Conservation (phyloP, 2,113 vertebrate species). For the Galeopterus variegatus region DNA sequence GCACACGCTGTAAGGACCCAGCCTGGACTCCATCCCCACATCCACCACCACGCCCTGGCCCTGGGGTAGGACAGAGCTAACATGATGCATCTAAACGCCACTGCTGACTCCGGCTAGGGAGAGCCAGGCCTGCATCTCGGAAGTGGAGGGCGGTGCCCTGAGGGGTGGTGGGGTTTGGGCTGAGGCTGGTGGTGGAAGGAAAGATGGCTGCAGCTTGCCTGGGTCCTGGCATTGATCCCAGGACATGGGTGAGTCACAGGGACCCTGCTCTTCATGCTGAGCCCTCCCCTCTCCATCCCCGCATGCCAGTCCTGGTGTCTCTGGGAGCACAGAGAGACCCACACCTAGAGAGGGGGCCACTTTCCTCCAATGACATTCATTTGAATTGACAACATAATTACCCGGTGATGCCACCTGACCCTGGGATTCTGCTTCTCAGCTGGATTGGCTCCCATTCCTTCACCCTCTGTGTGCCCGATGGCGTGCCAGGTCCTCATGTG, state of each 20-base stretch:
- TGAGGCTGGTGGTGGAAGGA: rapidly evolving
- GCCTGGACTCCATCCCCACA: background rate
- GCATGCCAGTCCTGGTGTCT: rapidly evolving
- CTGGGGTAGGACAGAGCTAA: rapidly evolving
- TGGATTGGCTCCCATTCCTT: rapidly evolving
- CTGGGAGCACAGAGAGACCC: rapidly evolving
- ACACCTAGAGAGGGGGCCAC: rapidly evolving
- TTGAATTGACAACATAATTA: rapidly evolving
- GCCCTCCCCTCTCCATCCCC: background rate
- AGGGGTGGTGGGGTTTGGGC: rapidly evolving
- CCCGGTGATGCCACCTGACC: background rate
- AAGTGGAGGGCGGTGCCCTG: background rate
- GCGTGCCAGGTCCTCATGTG: background rate
- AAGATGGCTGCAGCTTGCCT: background rate
- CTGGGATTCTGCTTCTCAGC: background rate
- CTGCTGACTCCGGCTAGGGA: background rate
- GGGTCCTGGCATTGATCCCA: background rate
- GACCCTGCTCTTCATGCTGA: background rate
- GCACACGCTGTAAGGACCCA: too few relatives aligned
- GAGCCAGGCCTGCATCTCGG: rapidly evolving
- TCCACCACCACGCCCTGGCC: rapidly evolving
- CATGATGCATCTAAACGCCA: too few relatives aligned
- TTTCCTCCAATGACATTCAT: rapidly evolving
- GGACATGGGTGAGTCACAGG: rapidly evolving
- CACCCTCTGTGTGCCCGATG: rapidly evolving